Evolutionary conservation across 2,113 vertebrate genomes (phyloP).

Genomic region (Hucho hucho): DNA sequence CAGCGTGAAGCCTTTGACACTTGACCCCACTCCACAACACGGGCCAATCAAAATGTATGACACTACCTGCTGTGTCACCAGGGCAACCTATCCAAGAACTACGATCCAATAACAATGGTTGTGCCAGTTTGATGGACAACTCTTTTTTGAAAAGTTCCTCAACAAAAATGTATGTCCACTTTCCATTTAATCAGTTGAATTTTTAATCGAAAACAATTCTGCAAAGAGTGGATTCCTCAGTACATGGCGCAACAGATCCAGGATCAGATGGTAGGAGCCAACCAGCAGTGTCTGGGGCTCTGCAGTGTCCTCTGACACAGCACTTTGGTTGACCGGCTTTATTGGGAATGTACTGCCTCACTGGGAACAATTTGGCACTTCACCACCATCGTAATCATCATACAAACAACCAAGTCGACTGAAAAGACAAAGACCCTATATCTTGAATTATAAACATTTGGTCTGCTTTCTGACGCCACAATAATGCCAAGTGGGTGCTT

Average conservation of each 20-base stretch:
- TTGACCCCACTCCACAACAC: not conserved
- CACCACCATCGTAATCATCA: not conserved
- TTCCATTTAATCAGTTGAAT: no score
- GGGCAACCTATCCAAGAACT: conserved; percentile 4
- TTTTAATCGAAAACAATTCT: no score
- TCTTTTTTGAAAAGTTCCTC: no score
- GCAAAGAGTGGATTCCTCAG: no score
- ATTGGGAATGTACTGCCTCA: not conserved
- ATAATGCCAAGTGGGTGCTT: no score
- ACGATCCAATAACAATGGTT: not conserved
- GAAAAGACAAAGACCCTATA: no score
- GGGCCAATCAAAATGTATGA: not conserved
- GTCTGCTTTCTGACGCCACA: no score
- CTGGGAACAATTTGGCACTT: not conserved
- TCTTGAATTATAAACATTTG: no score
- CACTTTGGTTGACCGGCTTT: conserved; percentile 44
- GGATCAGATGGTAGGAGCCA: not conserved
- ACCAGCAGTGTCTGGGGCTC: conserved; percentile 36
- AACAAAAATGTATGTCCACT: no score
- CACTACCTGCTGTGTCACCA: not conserved
- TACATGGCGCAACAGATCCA: no score
- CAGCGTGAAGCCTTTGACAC: conserved; percentile 3
- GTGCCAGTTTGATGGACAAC: not conserved
- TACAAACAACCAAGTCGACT: no score
- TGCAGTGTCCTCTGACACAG: conserved; percentile 47